phyloP scores from a whole-genome alignment of 2,113 vertebrate genomes.

The Passer montanus region DNA sequence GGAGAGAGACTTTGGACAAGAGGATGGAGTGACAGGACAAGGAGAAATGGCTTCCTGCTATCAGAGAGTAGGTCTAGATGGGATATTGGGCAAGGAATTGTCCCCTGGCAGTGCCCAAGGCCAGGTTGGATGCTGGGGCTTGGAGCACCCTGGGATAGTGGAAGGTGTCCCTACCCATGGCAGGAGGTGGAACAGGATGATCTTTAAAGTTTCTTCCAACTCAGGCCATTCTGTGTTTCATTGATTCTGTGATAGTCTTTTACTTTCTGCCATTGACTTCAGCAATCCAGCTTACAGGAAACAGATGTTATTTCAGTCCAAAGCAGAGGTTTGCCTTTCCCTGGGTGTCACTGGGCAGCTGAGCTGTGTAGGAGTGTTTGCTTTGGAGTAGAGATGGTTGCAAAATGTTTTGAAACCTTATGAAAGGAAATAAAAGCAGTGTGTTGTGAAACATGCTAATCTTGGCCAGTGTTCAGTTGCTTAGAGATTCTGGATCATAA shows the following conservation, averaged over 20 bases:
- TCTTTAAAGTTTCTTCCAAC: neutral
- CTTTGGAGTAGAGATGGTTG: conserved; percentile 35
- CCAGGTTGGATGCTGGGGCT: neutral
- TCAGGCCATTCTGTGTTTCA: neutral
- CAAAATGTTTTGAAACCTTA: neutral
- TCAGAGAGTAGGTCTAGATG: neutral
- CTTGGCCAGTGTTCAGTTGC: neutral
- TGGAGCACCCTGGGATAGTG: neutral
- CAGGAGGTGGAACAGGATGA: too few species aligned
- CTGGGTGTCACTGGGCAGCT: neutral
- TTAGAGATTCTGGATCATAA: neutral
- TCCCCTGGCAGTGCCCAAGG: neutral
- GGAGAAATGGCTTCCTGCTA: neutral
- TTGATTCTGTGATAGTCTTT: neutral
- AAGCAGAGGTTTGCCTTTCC: neutral
- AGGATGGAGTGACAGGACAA: neutral
- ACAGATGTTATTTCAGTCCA: neutral
- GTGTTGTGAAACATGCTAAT: neutral
- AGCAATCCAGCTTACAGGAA: neutral
- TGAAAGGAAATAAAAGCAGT: neutral
- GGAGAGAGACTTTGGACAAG: neutral
- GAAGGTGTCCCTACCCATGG: neutral
- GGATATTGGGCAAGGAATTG: neutral
- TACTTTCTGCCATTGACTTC: neutral
- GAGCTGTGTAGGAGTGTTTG: neutral